Evolutionary conservation across 2,797 vertebrate species (phyloP).

Genomic region (Takifugu rubripes): DNA sequence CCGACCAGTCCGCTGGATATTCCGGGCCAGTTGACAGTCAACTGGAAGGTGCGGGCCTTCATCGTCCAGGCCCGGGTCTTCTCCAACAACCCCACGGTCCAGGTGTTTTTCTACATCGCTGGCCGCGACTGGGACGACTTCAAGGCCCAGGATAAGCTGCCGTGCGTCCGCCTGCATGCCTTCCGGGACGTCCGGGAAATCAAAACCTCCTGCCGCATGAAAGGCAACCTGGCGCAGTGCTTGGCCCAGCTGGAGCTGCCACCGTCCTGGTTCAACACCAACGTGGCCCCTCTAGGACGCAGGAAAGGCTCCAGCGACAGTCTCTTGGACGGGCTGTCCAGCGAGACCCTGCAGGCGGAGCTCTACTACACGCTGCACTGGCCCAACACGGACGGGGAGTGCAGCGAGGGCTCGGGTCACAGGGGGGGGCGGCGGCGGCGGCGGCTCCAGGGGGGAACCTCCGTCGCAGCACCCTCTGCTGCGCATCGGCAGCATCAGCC

Average conservation of each 20-base stretch:
- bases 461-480: constrained; percentile 92
- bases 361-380: constrained; percentile 93
- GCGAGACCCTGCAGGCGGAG: constrained; percentile 87
- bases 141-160: constrained; percentile 84
- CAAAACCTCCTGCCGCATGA: constrained; percentile 89
- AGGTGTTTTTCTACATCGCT: constrained; percentile 96
- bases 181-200: constrained; percentile 90
- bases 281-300: constrained; percentile 80
- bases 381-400: constrained; percentile 79
- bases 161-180: constrained; percentile 90
- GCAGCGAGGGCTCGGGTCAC: constrained; percentile 69
- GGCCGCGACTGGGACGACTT: constrained; percentile 97
- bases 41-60: constrained; percentile 97
- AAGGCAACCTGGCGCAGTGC: constrained; percentile 89
- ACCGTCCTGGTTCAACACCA: constrained; percentile 88
- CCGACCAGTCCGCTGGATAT: constrained; percentile 91
- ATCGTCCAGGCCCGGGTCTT: constrained; percentile 89
- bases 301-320: constrained; percentile 78
- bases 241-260: constrained; percentile 90
- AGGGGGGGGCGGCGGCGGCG: constrained; percentile 56
- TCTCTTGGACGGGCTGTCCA: constrained; percentile 73
- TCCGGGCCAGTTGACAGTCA: constrained; percentile 88
- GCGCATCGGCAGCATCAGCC: constrained; percentile 93
- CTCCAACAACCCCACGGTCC: constrained; percentile 85
- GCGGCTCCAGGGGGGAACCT: constrained; percentile 76